Conservation (phyloP, 2,888 invertebrate species). For the Graphium colonna region DNA sequence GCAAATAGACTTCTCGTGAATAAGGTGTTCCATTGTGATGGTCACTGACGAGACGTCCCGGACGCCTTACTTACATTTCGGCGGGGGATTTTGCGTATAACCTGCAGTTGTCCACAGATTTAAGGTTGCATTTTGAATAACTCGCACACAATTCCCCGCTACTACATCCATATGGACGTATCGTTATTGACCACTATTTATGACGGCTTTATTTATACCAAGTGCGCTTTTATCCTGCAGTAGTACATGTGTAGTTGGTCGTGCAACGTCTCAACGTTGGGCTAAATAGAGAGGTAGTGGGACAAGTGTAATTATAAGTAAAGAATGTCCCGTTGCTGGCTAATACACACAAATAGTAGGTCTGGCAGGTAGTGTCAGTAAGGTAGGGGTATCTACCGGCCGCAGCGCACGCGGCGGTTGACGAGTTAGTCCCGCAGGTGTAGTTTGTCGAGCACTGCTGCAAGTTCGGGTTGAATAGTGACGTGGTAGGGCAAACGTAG, state of each 20-base stretch:
- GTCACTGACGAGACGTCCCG: too few relatives aligned
- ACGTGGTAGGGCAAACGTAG: conserved; percentile 37
- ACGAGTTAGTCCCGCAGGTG: conserved; percentile 42
- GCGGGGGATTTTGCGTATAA: too few relatives aligned
- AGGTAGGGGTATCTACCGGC: conserved; percentile 39
- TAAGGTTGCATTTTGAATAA: too few relatives aligned
- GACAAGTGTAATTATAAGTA: conserved; percentile 38
- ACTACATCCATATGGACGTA: too few relatives aligned
- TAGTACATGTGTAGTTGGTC: conserved; percentile 34
- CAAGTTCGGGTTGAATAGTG: conserved; percentile 36
- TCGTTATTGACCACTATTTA: background rate
- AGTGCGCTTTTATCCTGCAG: background rate
- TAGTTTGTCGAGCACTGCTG: conserved; percentile 41
- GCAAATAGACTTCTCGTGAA: too few relatives aligned
- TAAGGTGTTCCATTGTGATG: too few relatives aligned
- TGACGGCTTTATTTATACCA: background rate
- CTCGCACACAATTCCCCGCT: too few relatives aligned
- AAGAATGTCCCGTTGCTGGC: conserved; percentile 33
- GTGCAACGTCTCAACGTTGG: conserved; percentile 42
- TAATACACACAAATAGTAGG: conserved; percentile 40
- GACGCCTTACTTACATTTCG: too few relatives aligned
- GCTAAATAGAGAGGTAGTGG: conserved; percentile 42
- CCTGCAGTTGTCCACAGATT: background rate
- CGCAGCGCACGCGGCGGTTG: conserved; percentile 31
- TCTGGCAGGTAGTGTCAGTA: conserved; percentile 40